Conservation (phyloP, 2,113 vertebrate species). For the Nycticebus coucang region DNA sequence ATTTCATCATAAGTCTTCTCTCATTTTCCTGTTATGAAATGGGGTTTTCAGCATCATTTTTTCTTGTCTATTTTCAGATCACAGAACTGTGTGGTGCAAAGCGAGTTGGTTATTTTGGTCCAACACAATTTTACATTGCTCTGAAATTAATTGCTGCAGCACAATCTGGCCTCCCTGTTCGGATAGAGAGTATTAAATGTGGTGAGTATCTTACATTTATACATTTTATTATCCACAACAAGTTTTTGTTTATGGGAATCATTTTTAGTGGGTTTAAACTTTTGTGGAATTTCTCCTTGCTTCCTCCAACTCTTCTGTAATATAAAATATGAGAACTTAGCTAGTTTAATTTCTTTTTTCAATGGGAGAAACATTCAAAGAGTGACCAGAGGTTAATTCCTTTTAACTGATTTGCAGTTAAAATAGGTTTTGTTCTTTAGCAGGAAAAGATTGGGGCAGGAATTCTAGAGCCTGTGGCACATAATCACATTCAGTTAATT, state of each 20-base stretch:
- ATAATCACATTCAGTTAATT: slow-evolving; percentile 1
- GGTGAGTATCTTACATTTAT: slow-evolving; percentile 87
- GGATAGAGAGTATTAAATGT: slow-evolving; percentile 91
- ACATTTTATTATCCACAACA: slow-evolving; percentile 16
- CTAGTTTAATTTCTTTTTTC: slow-evolving; percentile 39
- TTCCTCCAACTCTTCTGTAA: slow-evolving; percentile 34
- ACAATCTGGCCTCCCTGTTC: slow-evolving; percentile 93
- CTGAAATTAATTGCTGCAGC: slow-evolving; percentile 95
- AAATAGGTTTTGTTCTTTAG: slow-evolving; percentile 64
- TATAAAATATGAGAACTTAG: slow-evolving; percentile 29
- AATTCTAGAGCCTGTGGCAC: slow-evolving; percentile 56
- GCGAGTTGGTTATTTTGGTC: slow-evolving; percentile 94
- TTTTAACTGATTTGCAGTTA: slow-evolving; percentile 50
- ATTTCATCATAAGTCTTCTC: slow-evolving; percentile 55
- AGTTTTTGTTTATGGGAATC: slow-evolving; percentile 25
- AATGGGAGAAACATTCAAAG: slow-evolving; percentile 41
- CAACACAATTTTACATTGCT: slow-evolving; percentile 93
- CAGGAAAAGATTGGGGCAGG: not conserved
- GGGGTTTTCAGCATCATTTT: slow-evolving; percentile 7
- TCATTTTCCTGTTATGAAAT: slow-evolving; percentile 68
- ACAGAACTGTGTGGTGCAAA: slow-evolving; percentile 95
- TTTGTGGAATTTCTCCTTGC: slow-evolving; percentile 46
- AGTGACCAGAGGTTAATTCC: slow-evolving; percentile 46
- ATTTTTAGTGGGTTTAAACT: slow-evolving; percentile 37
- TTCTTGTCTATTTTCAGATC: slow-evolving; percentile 87